These are phyloP conservation scores for Cryptomyrus ogoouensis DNA, from an alignment of 2,113 vertebrate genomes.

Conservation along the genomic window DNA sequence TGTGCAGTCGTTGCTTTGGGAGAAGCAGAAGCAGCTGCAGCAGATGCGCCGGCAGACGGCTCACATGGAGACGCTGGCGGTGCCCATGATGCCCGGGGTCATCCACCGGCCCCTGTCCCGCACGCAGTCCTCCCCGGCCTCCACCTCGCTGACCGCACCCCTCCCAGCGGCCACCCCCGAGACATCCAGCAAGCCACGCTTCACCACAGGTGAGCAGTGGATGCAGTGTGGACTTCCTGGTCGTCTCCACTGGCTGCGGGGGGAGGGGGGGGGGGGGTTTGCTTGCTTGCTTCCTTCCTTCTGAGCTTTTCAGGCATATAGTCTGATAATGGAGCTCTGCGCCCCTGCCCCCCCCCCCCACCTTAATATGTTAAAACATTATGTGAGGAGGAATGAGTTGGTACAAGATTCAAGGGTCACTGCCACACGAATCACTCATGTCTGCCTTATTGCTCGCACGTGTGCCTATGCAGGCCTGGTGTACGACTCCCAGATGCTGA, in stretches of 20 bases:
- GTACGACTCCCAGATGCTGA: conserved; percentile 88
- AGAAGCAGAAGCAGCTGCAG: conserved; percentile 76
- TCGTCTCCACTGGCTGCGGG: neutral
- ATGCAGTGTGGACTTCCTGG: neutral
- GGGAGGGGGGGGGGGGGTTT: neutral
- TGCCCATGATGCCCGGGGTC: conserved; percentile 48
- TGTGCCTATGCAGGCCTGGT: conserved; percentile 57
- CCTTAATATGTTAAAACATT: neutral
- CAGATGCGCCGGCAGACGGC: conserved; percentile 68
- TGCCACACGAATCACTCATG: neutral
- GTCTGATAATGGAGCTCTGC: neutral
- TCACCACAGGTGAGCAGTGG: conserved; percentile 60
- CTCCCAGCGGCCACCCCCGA: conserved; percentile 58
- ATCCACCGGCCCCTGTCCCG: conserved; percentile 60
- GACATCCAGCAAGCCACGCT: conserved; percentile 51
- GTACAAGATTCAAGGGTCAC: neutral
- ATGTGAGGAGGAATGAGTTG: neutral
- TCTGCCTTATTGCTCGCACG: neutral
- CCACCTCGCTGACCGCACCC: conserved; percentile 55
- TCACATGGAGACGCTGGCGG: conserved; percentile 62
- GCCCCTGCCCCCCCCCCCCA: no score
- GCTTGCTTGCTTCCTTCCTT: neutral
- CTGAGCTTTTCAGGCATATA: neutral
- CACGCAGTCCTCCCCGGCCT: conserved; percentile 76
- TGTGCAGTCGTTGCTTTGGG: conserved; percentile 75